Base-by-base conservation (phyloP, 2,888 invertebrate genomes). In the Amiota communis region DNA sequence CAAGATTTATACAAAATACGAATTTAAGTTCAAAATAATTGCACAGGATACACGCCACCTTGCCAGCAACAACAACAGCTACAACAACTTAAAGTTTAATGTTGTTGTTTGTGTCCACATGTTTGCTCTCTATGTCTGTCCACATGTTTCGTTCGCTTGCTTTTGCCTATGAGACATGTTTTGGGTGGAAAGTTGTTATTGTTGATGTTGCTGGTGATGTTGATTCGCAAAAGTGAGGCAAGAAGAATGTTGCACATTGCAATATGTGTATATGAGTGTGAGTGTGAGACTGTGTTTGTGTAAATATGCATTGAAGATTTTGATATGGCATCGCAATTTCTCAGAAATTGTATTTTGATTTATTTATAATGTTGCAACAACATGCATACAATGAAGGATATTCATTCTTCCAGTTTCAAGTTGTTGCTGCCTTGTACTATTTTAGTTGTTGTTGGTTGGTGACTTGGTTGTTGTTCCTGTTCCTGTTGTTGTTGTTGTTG, bases 351-450 rank as follows among this genome's bases (percentile, higher is more conserved):
- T 85, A 87, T 85, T 86, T 86, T 86, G 86, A 86, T 86, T 86
- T 86, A 86, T 86, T 86, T 86, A 86, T 87, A 86, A 86, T 87
- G 87, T 87, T 85, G 79, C 87, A 83, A 78, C 87, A 87, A 86
- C 86, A 87, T 86, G 87, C 87, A 82, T 74, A 79, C 78, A 84
- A 72, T 65, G 70, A 70, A 68, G 67, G 67, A 51, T 51, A 68
- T 68, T 51, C 67, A 56, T 72, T 69, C 49, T 74, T 75, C 10
- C 57, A 15, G 57, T 15, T 57, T 6, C 17, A 15, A 57, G 10
- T 57, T 57, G 53, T 69, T 64, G 72, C 67, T 75, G 72, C 36
- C 36, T 36, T 36, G 36, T 36, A 36, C 59, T 75, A 72, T 68
- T 75, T 65, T 17, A 73, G 59, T 46, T 72, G 65, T 15, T 76